phyloP scores from a whole-genome alignment of 2,888 invertebrate genomes.

The Allophyes oxyacanthae region DNA sequence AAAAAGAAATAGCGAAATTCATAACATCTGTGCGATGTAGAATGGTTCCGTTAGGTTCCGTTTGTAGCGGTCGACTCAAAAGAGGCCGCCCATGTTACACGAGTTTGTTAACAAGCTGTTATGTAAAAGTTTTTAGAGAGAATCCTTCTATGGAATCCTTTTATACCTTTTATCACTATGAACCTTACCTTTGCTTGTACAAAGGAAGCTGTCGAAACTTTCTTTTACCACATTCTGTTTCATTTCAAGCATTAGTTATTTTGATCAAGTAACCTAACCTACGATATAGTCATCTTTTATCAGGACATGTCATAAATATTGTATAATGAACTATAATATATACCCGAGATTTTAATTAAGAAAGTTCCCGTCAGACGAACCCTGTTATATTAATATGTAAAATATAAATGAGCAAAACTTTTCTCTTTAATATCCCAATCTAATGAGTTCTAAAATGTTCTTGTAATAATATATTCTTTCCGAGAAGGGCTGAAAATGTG shows the following conservation, averaged over 20 bases:
- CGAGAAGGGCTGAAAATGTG: too few relatives aligned
- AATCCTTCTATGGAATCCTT: not conserved
- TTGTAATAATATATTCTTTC: too few relatives aligned
- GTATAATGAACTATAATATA: too few relatives aligned
- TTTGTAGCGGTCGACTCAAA: not conserved
- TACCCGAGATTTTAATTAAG: not conserved
- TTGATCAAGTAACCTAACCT: not conserved
- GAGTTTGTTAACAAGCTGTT: not conserved
- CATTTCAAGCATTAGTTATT: not conserved
- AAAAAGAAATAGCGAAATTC: too few relatives aligned
- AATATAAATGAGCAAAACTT: conserved; percentile 7
- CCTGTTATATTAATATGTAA: conserved; percentile 4
- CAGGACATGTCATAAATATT: not conserved
- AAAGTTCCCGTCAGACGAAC: conserved; percentile 19
- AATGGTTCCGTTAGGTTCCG: not conserved
- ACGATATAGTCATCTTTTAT: not conserved
- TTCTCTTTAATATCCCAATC: conserved; percentile 1
- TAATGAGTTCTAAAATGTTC: conserved; percentile 2
- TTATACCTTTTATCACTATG: too few relatives aligned
- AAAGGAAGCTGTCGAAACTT: not conserved
- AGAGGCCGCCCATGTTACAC: not conserved
- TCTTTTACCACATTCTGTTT: not conserved
- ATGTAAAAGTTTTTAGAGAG: not conserved
- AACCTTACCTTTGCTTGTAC: too few relatives aligned
- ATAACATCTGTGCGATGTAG: too few relatives aligned